Evolutionary conservation across 2,113 vertebrate species (phyloP).

Genomic region (Crotalus viridis): DNA sequence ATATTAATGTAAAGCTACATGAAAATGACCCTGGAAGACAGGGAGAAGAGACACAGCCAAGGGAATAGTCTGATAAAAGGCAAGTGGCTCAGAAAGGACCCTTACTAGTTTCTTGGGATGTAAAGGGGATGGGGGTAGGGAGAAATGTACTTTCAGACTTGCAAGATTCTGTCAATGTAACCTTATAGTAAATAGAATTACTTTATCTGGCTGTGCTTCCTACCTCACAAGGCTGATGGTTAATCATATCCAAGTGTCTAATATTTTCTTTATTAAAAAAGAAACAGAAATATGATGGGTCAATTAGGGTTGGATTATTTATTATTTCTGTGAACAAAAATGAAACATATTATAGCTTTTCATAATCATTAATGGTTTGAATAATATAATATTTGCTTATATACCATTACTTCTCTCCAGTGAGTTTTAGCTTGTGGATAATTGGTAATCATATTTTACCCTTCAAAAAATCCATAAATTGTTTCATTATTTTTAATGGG

Average conservation of each 20-base stretch:
- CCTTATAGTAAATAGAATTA: background rate
- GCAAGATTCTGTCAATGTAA: background rate
- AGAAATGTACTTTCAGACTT: background rate
- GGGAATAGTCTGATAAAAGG: background rate
- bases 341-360: background rate
- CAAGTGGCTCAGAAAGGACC: background rate
- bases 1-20: background rate
- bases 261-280: background rate
- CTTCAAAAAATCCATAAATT: background rate
- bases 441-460: background rate
- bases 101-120: background rate
- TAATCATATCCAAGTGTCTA: background rate
- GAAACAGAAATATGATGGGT: background rate
- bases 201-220: background rate
- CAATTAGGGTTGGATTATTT: background rate
- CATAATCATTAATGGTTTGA: background rate
- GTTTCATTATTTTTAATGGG: background rate
- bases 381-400: background rate
- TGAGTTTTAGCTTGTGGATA: background rate
- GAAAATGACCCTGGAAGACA: background rate
- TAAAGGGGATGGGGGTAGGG: background rate
- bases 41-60: background rate
- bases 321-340: background rate
- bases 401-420: background rate
- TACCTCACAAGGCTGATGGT: background rate